Percentiles rank a stretch among this genome's conserved stretches.
phyloP scores from a whole-genome alignment of 2,113 vertebrate genomes.

The Terrapene triunguis region DNA sequence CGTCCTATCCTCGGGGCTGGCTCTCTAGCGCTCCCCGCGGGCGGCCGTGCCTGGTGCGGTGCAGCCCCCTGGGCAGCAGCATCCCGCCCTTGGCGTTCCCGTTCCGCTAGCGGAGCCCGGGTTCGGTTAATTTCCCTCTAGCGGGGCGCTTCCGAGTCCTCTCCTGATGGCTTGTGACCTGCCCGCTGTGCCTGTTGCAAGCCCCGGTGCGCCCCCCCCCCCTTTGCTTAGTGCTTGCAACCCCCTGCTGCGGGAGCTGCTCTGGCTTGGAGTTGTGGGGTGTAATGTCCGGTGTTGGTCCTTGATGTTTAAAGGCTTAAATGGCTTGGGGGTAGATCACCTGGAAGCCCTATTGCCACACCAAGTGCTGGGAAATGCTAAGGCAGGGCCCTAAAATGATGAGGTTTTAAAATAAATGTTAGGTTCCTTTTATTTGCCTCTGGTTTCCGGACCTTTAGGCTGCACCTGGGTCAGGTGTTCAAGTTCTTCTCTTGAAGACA shows the following conservation, averaged over 20 bases:
- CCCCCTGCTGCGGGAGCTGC: background rate
- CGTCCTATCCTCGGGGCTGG: background rate
- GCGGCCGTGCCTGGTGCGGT: no score
- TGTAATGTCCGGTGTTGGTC: no score
- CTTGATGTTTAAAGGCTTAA: no score
- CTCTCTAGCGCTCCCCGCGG: background rate
- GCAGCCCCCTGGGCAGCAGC: no score
- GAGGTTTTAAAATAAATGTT: background rate
- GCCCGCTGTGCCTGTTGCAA: background rate
- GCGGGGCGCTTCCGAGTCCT: no score
- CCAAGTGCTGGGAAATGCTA: background rate
- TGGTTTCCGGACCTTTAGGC: background rate
- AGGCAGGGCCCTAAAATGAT: background rate
- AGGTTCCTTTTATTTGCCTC: background rate
- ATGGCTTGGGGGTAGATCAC: no score
- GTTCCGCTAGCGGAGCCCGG: no score
- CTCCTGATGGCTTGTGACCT: fast-evolving
- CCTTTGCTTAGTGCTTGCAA: background rate
- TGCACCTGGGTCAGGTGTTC: background rate
- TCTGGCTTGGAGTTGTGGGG: no score
- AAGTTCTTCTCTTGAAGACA: background rate
- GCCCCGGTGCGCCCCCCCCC: background rate
- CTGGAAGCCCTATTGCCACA: no score
- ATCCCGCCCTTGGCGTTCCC: no score
- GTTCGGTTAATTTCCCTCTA: no score